These are phyloP conservation scores for mouse (Mus musculus) DNA, from an alignment of 2,113 vertebrate genomes.

Conservation along the genomic window DNA sequence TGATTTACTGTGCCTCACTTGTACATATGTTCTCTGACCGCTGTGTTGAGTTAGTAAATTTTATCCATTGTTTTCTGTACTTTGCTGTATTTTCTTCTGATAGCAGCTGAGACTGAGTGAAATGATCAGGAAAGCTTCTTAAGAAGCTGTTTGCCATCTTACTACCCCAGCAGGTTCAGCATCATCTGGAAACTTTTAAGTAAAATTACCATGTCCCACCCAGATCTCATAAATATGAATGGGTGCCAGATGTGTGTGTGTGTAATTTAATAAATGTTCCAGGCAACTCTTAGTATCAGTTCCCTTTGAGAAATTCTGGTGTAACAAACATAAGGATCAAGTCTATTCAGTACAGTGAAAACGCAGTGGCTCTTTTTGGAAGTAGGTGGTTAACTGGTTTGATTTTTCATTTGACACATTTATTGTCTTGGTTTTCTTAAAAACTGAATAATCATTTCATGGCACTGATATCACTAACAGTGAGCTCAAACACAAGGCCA, in stretches of 20 bases:
- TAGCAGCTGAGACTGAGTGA: slow-evolving; percentile 49
- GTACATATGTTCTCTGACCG: slow-evolving; percentile 65
- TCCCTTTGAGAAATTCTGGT: slow-evolving; percentile 15
- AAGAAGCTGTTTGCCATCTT: slow-evolving; percentile 26
- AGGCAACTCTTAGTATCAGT: slow-evolving; percentile 20
- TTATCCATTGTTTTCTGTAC: slow-evolving; percentile 66
- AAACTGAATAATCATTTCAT: neutral
- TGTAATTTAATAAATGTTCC: slow-evolving; percentile 40
- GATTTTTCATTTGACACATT: neutral
- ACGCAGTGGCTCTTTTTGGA: neutral
- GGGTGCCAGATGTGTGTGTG: neutral
- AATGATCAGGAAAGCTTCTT: slow-evolving; percentile 1
- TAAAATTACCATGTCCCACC: neutral
- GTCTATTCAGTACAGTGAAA: neutral
- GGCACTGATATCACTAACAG: neutral
- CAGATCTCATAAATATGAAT: slow-evolving; percentile 31
- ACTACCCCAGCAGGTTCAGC: neutral
- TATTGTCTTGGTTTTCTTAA: neutral
- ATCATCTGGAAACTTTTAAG: slow-evolving; percentile 18
- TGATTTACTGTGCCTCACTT: slow-evolving; percentile 72
- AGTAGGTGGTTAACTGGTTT: neutral
- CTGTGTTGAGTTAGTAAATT: slow-evolving; percentile 76
- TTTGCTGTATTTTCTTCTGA: slow-evolving; percentile 67
- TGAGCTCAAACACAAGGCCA: neutral
- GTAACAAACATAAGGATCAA: neutral